phyloP scores from a whole-genome alignment of 2,113 vertebrate genomes.

The Chlamydotis undulata region DNA sequence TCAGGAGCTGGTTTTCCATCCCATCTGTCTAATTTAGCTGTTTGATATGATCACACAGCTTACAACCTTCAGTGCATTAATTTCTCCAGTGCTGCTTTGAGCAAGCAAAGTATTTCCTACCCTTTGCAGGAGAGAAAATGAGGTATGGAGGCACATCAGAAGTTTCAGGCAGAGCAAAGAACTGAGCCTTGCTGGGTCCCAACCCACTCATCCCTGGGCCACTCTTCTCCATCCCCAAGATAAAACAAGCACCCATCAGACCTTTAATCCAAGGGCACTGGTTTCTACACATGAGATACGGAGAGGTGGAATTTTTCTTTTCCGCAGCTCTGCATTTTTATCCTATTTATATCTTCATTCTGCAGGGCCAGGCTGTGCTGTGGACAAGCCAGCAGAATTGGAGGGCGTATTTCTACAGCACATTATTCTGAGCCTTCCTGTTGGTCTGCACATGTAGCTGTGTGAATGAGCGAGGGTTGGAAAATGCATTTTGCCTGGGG shows the following conservation, averaged over 20 bases:
- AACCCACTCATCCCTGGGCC: neutral
- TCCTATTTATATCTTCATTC: neutral
- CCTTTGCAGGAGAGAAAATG: neutral
- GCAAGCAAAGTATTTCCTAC: neutral
- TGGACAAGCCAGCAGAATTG: neutral
- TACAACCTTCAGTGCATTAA: neutral
- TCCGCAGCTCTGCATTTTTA: neutral
- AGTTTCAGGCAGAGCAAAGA: neutral
- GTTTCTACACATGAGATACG: fast-evolving
- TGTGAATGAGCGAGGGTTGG: conserved; percentile 13
- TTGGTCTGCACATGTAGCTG: neutral
- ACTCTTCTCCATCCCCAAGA: neutral
- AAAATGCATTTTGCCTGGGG: conserved; percentile 54
- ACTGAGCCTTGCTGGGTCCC: neutral
- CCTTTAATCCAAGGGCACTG: neutral
- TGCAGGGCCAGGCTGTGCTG: neutral
- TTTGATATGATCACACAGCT: neutral
- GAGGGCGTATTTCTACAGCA: neutral
- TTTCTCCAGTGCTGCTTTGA: neutral
- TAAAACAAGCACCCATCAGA: neutral
- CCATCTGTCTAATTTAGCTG: neutral
- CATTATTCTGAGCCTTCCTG: neutral
- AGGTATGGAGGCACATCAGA: neutral
- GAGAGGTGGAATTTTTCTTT: neutral
- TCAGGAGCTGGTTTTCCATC: neutral